Percentiles rank a stretch among this genome's conserved stretches.
Conservation (phyloP, 2,888 invertebrate species). For the Apamea crenata region DNA sequence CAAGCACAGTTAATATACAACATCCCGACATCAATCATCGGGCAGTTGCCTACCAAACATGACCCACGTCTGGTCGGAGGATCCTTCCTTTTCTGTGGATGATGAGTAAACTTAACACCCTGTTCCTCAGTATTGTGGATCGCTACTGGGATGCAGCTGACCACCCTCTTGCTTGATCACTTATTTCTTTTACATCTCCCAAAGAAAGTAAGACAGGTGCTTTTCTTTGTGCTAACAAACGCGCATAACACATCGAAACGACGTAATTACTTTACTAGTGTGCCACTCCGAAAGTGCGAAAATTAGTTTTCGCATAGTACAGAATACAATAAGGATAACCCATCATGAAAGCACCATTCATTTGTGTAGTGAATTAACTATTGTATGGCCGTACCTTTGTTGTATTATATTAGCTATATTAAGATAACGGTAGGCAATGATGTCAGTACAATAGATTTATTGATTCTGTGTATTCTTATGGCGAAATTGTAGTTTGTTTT, state of each 20-base stretch:
- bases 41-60: too few species aligned
- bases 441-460: conserved; percentile 56
- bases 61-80: not conserved
- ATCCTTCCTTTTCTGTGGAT: not conserved
- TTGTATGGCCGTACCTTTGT: conserved; percentile 61
- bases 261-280: conserved; percentile 54
- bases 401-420: conserved; percentile 57
- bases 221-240: conserved; percentile 26
- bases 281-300: conserved; percentile 47
- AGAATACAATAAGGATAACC: conserved; percentile 62
- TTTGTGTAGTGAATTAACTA: conserved; percentile 62
- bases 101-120: too few species aligned
- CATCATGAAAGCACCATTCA: conserved; percentile 55
- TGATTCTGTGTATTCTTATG: conserved; percentile 57
- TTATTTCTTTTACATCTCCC: not conserved
- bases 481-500: conserved; percentile 31
- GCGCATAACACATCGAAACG: conserved; percentile 32
- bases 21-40: too few species aligned
- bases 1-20: too few species aligned
- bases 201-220: not conserved
- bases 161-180: not conserved
- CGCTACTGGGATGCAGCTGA: not conserved
- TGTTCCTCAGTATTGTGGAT: too few species aligned
- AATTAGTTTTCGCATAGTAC: conserved; percentile 64
- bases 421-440: conserved; percentile 58